Base-by-base conservation (phyloP, 2,113 vertebrate species). In the Phasianus colchicus region DNA sequence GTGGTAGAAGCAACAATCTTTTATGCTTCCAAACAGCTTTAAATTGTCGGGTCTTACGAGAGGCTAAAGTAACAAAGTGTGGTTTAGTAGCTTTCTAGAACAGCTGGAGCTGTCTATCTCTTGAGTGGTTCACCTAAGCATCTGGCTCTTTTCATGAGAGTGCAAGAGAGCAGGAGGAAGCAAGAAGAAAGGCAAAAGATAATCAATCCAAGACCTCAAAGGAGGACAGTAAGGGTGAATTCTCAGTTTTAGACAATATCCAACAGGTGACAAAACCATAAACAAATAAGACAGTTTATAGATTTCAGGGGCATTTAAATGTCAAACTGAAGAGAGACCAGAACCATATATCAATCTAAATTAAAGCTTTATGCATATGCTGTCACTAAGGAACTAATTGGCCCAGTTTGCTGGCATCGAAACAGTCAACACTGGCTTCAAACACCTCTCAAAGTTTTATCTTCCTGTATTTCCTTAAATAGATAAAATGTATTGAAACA, bases 21-120 rank as follows among this genome's bases (percentile, higher is more conserved):
- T 36, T n/a, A 16, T 6, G 32, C 69, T 78, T 76, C 13, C 50
- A 76, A 45, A 55, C 34, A 60, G 10, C 32, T 55, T 45, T 70
- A 6, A 24, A 50, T 42, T 83, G 29, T 4, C 32, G 42, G 18
- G n/a, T 36, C n/a, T 45, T 69, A 45, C 58, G 30, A 94, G 50
- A 54, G 43, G 36, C 0, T 52, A 43, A 52, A 84, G 47, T 52
- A 90, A 65, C 38, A 76, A 24, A 0, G 1, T 0, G 2, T 57
- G 43, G 50, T 9, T 14, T 63, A 45, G 70, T 13, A 78, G 50
- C 58, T 76, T 30, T 42, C 36, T 29, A 29, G 16, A 72, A 63
- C 1, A 66, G 34, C 55, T 88, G 50, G 34, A 3, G 9, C 38
- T 40, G 61, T 22, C 25, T 11, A 5, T 17, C 57, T 36, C 1